phyloP scores from a whole-genome alignment of 2,113 vertebrate species.

The Hippocampus zosterae region DNA sequence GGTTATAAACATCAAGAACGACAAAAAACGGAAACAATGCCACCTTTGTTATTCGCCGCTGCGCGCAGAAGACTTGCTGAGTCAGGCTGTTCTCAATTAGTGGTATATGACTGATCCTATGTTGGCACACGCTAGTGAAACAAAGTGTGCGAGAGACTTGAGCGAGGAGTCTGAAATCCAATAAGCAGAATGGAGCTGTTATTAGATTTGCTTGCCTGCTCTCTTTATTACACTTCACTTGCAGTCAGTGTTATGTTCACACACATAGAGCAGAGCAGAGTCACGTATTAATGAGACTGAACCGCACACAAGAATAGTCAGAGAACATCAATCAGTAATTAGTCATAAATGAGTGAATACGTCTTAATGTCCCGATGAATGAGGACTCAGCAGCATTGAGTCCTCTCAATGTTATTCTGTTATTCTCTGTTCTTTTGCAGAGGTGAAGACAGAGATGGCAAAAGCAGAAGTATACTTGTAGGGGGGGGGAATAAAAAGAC shows the following conservation, averaged over 20 bases:
- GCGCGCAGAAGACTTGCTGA: slow-evolving; percentile 15
- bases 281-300: slow-evolving; percentile 36
- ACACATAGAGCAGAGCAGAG: slow-evolving; percentile 12
- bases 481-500: background rate
- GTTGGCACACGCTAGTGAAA: slow-evolving; percentile 10
- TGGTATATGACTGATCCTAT: slow-evolving; percentile 10
- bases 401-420: too few species aligned
- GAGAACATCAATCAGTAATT: background rate
- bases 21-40: too few species aligned
- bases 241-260: slow-evolving; percentile 48
- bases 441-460: background rate
- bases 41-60: background rate
- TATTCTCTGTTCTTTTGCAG: background rate
- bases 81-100: slow-evolving; percentile 27
- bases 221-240: slow-evolving; percentile 63
- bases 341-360: background rate
- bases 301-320: slow-evolving; percentile 12
- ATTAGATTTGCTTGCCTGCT: slow-evolving; percentile 63
- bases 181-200: slow-evolving; percentile 62
- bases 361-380: background rate
- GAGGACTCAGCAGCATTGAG: too few species aligned
- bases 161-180: slow-evolving; percentile 45
- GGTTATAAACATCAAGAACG: too few species aligned
- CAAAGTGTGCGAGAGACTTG: slow-evolving; percentile 37
- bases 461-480: background rate